Conservation (phyloP, 2,113 vertebrate species). For the Lophochroa leadbeateri region DNA sequence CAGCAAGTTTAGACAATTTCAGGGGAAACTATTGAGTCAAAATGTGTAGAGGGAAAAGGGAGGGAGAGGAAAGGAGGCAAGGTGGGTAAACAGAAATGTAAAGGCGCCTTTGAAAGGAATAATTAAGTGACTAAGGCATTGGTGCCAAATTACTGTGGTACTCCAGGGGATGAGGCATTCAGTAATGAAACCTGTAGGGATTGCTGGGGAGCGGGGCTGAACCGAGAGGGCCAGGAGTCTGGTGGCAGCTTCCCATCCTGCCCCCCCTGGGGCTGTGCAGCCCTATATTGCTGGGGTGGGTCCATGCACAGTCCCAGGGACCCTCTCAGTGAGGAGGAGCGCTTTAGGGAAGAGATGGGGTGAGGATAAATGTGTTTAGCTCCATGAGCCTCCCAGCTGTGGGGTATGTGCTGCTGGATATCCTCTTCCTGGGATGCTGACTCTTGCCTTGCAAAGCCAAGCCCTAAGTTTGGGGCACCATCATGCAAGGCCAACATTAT, state of each 20-base stretch:
- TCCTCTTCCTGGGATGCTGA: not conserved
- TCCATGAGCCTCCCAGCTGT: fast-evolving
- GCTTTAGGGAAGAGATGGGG: not conserved
- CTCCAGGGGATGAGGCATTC: not conserved
- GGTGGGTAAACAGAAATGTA: slow-evolving; percentile 16
- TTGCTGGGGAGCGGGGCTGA: not conserved
- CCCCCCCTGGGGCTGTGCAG: fast-evolving
- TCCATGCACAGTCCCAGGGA: fast-evolving
- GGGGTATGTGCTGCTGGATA: not conserved
- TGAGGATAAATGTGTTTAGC: not conserved
- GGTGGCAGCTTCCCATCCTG: not conserved
- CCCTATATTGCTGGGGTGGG: not conserved
- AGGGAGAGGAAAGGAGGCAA: slow-evolving; percentile 11
- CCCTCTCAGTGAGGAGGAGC: fast-evolving
- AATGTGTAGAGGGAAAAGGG: slow-evolving; percentile 3
- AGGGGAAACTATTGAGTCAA: slow-evolving; percentile 55
- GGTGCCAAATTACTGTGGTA: slow-evolving; percentile 13
- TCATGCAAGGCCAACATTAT: fast-evolving
- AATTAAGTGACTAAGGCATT: slow-evolving; percentile 49
- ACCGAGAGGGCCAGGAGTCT: not conserved
- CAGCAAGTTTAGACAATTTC: slow-evolving; percentile 67
- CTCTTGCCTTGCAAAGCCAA: not conserved
- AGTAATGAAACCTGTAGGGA: not conserved
- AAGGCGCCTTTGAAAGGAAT: slow-evolving; percentile 33
- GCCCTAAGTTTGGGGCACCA: not conserved